Conservation (phyloP, 2,888 invertebrate species). For the Melinopterus prodromus region DNA sequence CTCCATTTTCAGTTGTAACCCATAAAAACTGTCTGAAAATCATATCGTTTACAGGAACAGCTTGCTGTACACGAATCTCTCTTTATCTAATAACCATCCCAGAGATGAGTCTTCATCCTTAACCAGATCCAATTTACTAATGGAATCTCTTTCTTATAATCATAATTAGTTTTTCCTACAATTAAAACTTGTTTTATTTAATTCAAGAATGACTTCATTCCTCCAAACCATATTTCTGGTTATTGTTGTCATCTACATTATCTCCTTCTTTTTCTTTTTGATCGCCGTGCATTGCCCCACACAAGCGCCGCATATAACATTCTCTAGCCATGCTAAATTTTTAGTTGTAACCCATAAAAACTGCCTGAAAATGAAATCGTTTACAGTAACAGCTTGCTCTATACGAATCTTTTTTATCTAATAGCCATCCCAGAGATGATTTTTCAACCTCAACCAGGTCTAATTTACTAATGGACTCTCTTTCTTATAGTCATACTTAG, state of each 20-base stretch:
- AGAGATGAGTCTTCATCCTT: not conserved
- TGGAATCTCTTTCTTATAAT: not conserved
- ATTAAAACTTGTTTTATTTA: not conserved
- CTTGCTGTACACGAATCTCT: not conserved
- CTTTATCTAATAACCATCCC: not conserved
- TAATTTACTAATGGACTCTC: not conserved
- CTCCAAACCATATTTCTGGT: no score
- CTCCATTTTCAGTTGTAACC: no score
- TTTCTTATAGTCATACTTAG: not conserved
- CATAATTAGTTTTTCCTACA: not conserved
- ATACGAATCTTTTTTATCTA: not conserved
- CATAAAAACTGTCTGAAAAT: not conserved
- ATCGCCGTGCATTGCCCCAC: no score
- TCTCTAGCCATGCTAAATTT: no score
- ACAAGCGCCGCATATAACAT: no score
- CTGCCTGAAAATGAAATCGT: not conserved
- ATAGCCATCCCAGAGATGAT: not conserved
- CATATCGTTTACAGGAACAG: not conserved
- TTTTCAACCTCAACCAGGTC: not conserved
- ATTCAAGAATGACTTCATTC: not conserved
- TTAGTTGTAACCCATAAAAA: not conserved
- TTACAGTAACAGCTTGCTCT: not conserved
- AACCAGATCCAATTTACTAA: not conserved
- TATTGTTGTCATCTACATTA: no score
- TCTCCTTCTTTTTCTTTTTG: no score